Evolutionary conservation across 2,113 vertebrate species (phyloP).

Genomic region (Mobula birostris): DNA sequence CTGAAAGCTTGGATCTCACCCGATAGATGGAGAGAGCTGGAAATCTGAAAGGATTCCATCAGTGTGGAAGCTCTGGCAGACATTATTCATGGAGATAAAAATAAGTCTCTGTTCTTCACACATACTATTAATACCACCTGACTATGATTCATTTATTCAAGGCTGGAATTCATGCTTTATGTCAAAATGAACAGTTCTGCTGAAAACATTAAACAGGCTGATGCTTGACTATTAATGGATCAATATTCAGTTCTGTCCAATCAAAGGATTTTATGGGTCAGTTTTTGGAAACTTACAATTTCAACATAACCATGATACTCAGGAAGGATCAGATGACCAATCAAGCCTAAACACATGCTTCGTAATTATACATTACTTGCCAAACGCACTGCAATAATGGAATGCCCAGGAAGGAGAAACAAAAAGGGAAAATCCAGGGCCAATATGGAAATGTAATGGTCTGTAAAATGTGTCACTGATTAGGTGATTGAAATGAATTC

Average conservation of each 20-base stretch:
- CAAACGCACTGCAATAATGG: background rate
- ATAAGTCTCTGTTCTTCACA: background rate
- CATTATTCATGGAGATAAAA: slow-evolving; percentile 1
- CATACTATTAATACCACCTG: background rate
- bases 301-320: background rate
- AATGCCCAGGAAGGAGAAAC: background rate
- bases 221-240: background rate
- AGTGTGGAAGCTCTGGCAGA: background rate
- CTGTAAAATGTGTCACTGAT: background rate
- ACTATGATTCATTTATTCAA: slow-evolving; percentile 9
- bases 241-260: background rate
- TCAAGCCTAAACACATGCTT: background rate
- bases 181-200: background rate
- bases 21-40: background rate
- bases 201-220: background rate
- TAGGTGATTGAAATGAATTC: background rate
- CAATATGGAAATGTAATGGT: background rate
- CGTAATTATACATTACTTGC: background rate
- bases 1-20: background rate
- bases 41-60: slow-evolving; percentile 16
- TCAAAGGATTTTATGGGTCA: background rate
- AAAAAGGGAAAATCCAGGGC: background rate
- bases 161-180: background rate
- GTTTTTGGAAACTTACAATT: background rate
- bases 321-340: background rate